phyloP scores from a whole-genome alignment of 2,797 vertebrate species.

The Silurus lanzhouensis region DNA sequence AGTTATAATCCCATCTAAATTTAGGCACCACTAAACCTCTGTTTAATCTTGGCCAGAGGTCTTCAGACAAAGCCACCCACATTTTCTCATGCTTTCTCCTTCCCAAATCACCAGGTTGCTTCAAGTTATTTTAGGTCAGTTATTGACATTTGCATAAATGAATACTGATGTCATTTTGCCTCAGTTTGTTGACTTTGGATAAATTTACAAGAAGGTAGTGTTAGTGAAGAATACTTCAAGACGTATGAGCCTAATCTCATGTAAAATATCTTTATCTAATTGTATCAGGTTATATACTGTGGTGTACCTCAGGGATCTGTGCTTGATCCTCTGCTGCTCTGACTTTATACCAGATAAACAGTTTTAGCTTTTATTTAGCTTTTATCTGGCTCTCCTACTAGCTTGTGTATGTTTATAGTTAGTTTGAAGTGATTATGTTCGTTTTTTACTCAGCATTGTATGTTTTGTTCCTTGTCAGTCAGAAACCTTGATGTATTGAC shows the following conservation, averaged over 20 bases:
- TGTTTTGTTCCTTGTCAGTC: neutral
- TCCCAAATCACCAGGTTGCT: constrained; percentile 12
- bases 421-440: neutral
- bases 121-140: constrained; percentile 17
- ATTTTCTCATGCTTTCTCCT: neutral
- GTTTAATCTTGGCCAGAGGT: constrained; percentile 13
- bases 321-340: neutral
- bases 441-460: neutral
- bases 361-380: neutral
- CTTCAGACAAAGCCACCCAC: constrained; percentile 16
- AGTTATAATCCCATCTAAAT: neutral
- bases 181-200: neutral
- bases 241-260: neutral
- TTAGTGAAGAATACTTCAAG: neutral
- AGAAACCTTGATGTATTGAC: neutral
- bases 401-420: neutral
- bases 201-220: neutral
- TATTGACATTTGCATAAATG: neutral
- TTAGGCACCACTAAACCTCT: neutral
- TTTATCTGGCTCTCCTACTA: neutral
- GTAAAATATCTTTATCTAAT: neutral
- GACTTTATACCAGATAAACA: neutral
- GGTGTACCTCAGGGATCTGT: neutral
- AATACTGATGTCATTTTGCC: neutral
- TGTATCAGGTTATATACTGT: neutral